Percentiles rank a stretch among this genome's conserved stretches.
Conservation (phyloP, 2,888 invertebrate species). For the Cantharis lateralis region DNA sequence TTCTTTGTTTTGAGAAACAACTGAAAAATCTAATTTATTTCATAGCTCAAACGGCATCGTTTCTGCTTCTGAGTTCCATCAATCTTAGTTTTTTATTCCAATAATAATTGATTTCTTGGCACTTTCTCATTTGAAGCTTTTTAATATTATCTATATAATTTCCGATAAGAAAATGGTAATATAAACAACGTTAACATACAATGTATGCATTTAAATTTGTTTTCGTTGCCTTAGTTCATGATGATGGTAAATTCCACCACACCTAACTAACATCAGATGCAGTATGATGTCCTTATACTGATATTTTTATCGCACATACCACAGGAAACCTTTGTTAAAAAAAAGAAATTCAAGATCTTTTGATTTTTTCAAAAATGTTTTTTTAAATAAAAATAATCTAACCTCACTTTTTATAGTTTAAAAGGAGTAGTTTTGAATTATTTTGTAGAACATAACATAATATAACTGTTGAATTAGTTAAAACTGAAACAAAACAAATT, state of each 20-base stretch:
- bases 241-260: background rate
- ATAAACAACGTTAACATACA: background rate
- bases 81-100: background rate
- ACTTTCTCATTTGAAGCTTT: background rate
- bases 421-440: too few species aligned
- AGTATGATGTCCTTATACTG: background rate
- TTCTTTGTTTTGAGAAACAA: background rate
- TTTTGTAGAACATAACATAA: too few species aligned
- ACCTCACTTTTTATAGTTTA: too few species aligned
- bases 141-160: background rate
- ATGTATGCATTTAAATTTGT: background rate
- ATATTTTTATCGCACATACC: background rate
- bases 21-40: background rate
- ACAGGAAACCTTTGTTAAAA: background rate
- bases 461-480: too few species aligned
- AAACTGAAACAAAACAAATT: too few species aligned
- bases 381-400: too few species aligned
- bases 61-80: background rate
- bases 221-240: background rate
- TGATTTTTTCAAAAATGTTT: too few species aligned
- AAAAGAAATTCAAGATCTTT: background rate
- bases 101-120: background rate
- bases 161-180: background rate
- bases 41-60: too few species aligned
- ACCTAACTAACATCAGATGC: background rate